phyloP scores from a whole-genome alignment of 2,888 invertebrate species.

The Conistra vaccinii region DNA sequence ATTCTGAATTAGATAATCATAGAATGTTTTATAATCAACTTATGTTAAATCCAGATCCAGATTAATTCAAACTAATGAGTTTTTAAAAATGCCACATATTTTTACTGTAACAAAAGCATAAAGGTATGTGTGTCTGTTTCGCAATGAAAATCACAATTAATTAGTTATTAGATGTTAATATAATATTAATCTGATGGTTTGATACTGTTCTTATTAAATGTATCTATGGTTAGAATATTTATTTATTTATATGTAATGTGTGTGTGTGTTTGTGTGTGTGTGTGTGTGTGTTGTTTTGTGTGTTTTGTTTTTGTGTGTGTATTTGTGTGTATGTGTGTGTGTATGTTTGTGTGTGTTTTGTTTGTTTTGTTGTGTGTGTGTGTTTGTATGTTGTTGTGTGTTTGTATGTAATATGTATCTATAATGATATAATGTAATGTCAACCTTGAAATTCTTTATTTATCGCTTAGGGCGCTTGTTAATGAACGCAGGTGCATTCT shows the following conservation, averaged over 20 bases:
- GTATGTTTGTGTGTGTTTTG: too few relatives aligned
- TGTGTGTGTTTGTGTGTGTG: too few relatives aligned
- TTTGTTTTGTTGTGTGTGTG: too few relatives aligned
- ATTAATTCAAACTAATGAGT: conserved; percentile 30
- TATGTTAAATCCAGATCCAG: neutral
- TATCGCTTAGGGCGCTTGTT: neutral
- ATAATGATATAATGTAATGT: neutral
- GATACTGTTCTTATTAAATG: conserved; percentile 8
- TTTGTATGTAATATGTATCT: too few relatives aligned
- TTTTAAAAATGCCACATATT: conserved; percentile 37
- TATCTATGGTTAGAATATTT: neutral
- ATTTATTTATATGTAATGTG: too few relatives aligned
- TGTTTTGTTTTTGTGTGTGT: too few relatives aligned
- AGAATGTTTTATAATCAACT: too few relatives aligned
- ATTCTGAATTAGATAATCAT: conserved; percentile 8
- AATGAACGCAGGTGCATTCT: neutral
- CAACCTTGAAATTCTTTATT: neutral
- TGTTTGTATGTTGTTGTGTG: too few relatives aligned
- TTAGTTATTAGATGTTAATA: conserved; percentile 10
- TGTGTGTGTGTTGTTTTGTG: too few relatives aligned
- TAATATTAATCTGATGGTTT: neutral
- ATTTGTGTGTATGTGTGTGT: too few relatives aligned
- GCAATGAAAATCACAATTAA: conserved; percentile 11
- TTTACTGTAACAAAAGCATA: conserved; percentile 4
- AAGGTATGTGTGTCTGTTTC: neutral